Percentiles rank a stretch among this genome's conserved stretches.
Conservation (phyloP, 2,888 invertebrate genomes). For the Zaprionus obscuricornis region DNA sequence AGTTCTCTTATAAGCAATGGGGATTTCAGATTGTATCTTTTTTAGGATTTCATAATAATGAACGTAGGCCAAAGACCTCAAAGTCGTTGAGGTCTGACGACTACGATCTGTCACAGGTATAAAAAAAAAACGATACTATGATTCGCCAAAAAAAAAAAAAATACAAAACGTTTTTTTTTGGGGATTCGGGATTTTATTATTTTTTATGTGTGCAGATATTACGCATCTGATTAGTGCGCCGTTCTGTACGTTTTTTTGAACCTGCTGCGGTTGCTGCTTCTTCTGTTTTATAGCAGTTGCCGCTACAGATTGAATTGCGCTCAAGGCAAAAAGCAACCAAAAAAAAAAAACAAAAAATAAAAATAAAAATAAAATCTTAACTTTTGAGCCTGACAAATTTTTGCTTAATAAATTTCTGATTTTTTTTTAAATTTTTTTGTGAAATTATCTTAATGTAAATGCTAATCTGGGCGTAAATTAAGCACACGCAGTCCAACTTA, state of each 20-base stretch:
- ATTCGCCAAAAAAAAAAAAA: too few relatives aligned
- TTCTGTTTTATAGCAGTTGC: conserved; percentile 21
- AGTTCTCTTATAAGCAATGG: too few relatives aligned
- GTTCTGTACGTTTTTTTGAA: neutral
- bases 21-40: conserved; percentile 22
- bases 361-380: neutral
- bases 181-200: too few relatives aligned
- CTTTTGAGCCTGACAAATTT: conserved; percentile 44
- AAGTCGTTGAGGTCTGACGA: conserved; percentile 25
- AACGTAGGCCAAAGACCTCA: conserved; percentile 67
- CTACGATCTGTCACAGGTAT: conserved; percentile 52
- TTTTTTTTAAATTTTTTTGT: conserved; percentile 46
- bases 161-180: too few relatives aligned
- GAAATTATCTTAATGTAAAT: conserved; percentile 70
- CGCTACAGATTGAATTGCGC: conserved; percentile 29
- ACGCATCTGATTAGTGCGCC: conserved; percentile 17
- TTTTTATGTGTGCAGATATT: conserved; percentile 20
- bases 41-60: conserved; percentile 45
- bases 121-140: conserved; percentile 37
- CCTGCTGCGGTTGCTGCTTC: neutral
- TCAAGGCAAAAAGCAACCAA: conserved; percentile 47
- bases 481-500: conserved; percentile 57
- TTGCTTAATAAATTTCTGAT: conserved; percentile 65
- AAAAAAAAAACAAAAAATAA: conserved; percentile 1
- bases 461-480: conserved; percentile 74